phyloP scores from a whole-genome alignment of 2,113 vertebrate genomes.

The Cyanistes caeruleus region DNA sequence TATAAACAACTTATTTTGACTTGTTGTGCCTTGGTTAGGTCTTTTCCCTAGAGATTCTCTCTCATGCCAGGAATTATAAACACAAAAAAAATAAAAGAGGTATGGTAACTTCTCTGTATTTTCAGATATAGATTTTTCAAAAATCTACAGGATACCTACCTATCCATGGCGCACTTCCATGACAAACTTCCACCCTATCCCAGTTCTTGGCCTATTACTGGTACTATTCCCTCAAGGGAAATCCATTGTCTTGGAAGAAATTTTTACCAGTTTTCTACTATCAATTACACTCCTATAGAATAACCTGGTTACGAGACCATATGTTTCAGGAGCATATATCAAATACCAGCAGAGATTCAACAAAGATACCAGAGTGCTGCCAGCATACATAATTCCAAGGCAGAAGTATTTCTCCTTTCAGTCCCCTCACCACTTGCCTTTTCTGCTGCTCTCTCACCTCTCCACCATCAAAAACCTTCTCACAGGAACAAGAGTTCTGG shows the following conservation, averaged over 20 bases:
- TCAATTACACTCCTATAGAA: neutral
- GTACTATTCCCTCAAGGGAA: neutral
- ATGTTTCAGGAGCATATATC: neutral
- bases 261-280: neutral
- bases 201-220: neutral
- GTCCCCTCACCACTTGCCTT: neutral
- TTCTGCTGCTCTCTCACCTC: neutral
- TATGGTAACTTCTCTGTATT: neutral
- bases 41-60: neutral
- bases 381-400: neutral
- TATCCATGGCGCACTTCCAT: rapidly evolving
- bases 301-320: neutral
- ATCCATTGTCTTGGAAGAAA: neutral
- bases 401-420: neutral
- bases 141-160: neutral
- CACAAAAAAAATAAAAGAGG: neutral
- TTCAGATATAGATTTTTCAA: neutral
- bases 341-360: neutral
- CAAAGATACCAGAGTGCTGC: neutral
- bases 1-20: neutral
- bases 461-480: neutral
- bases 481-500: neutral
- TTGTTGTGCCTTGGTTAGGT: neutral
- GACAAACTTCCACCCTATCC: neutral
- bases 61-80: neutral